phyloP scores from a whole-genome alignment of 2,888 invertebrate species.

The Cantharis lateralis region DNA sequence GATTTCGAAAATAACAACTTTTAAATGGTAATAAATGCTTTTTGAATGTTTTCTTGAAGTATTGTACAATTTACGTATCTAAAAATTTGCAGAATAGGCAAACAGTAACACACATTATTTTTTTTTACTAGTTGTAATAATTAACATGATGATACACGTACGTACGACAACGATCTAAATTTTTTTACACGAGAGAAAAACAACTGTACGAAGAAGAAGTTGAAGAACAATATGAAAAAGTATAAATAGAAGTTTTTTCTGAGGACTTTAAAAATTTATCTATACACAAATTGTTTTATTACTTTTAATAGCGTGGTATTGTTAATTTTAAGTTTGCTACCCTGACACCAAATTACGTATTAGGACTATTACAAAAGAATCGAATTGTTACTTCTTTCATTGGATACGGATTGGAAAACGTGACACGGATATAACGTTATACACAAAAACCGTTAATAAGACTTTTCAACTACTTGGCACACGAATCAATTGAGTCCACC shows the following conservation, averaged over 20 bases:
- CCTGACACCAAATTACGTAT: conserved; percentile 91
- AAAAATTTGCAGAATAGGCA: conserved; percentile 39
- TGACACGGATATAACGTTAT: conserved; percentile 18
- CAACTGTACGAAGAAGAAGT: conserved; percentile 44
- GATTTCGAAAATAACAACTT: conserved; percentile 31
- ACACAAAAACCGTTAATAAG: not conserved
- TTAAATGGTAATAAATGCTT: not conserved
- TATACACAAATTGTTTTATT: not conserved
- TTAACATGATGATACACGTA: conserved; percentile 43
- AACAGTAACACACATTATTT: conserved; percentile 37
- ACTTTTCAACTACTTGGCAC: conserved; percentile 18
- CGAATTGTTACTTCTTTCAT: conserved; percentile 11
- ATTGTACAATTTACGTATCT: conserved; percentile 59
- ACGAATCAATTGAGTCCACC: conserved; percentile 13
- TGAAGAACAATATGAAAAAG: conserved; percentile 27
- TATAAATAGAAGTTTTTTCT: conserved; percentile 17
- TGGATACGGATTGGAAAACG: conserved; percentile 26
- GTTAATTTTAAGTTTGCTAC: conserved; percentile 61
- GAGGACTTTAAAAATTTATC: not conserved
- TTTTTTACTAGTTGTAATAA: conserved; percentile 35
- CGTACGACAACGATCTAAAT: conserved; percentile 52
- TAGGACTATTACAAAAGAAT: conserved; percentile 55
- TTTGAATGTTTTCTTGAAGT: conserved; percentile 41
- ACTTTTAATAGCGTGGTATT: conserved; percentile 18
- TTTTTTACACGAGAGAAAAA: conserved; percentile 48